Evolutionary conservation across 2,888 invertebrate genomes (phyloP).

Genomic region (Microdon myrmicae): DNA sequence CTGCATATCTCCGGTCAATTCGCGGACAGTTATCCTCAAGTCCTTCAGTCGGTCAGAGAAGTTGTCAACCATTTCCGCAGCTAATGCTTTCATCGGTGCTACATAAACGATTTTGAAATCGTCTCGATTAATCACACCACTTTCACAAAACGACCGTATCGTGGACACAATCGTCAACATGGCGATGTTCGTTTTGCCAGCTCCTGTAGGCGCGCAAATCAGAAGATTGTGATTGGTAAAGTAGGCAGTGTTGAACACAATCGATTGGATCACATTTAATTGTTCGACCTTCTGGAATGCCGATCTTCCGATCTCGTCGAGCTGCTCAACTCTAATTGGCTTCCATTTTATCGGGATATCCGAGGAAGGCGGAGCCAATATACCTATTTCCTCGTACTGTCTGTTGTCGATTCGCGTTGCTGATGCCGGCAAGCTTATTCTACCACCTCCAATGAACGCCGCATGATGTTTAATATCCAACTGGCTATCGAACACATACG

Average conservation of each 20-base stretch:
- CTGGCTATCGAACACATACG: slow-evolving; percentile 88
- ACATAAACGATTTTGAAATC: slow-evolving; percentile 99
- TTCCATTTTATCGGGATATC: slow-evolving; percentile 73
- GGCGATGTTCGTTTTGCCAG: slow-evolving; percentile 99
- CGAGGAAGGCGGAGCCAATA: slow-evolving; percentile 75
- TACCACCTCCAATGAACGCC: slow-evolving; percentile 82
- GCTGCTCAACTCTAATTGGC: slow-evolving; percentile 70
- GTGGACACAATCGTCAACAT: slow-evolving; percentile 91
- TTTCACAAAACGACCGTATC: slow-evolving; percentile 84
- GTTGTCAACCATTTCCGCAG: slow-evolving; percentile 97
- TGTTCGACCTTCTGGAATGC: slow-evolving; percentile 88
- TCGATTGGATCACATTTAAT: slow-evolving; percentile 94
- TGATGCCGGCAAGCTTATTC: slow-evolving; percentile 82
- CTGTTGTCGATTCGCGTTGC: slow-evolving; percentile 78
- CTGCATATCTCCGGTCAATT: slow-evolving; percentile 98
- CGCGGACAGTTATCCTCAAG: slow-evolving; percentile 84
- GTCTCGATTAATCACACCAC: slow-evolving; percentile 85
- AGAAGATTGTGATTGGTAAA: slow-evolving; percentile 95
- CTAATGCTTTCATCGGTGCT: slow-evolving; percentile 99
- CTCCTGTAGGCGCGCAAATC: slow-evolving; percentile 98
- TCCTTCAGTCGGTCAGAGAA: slow-evolving; percentile 84
- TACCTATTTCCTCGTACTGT: slow-evolving; percentile 86
- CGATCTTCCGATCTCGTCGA: slow-evolving; percentile 82
- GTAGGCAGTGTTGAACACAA: slow-evolving; percentile 95
- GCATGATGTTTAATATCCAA: slow-evolving; percentile 72